Evolutionary conservation across 2,797 vertebrate genomes (phyloP).

Genomic region (Hirundo rustica): DNA sequence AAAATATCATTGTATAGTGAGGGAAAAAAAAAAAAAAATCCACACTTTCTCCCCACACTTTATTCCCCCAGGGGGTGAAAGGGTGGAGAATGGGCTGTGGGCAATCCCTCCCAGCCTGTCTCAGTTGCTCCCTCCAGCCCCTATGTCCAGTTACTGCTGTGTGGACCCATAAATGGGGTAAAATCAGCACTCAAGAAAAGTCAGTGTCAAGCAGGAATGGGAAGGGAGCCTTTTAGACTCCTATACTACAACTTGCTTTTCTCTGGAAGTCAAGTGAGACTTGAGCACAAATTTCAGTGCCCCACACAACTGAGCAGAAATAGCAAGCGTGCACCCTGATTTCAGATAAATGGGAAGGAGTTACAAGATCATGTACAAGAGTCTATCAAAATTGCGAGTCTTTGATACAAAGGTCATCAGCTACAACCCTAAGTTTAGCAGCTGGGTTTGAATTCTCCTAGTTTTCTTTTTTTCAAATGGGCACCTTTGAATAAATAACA

Average conservation of each 20-base stretch:
- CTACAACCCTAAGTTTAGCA: not conserved
- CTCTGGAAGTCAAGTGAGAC: not conserved
- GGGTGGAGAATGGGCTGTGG: not conserved
- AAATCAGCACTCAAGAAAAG: not conserved
- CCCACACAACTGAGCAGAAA: not conserved
- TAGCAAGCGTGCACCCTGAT: not conserved
- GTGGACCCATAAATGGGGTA: rapidly evolving
- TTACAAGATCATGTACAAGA: not conserved
- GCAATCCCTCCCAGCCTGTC: not conserved
- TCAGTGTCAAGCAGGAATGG: rapidly evolving
- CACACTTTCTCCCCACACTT: not conserved
- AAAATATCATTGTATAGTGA: not conserved
- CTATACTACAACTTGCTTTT: not conserved
- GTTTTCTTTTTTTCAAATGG: not conserved
- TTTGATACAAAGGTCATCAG: not conserved
- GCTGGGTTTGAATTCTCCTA: not conserved
- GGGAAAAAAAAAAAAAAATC: not conserved
- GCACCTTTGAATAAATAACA: not conserved
- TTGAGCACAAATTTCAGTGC: not conserved
- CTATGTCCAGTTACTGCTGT: rapidly evolving
- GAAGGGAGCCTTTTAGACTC: not conserved
- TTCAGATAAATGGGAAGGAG: not conserved
- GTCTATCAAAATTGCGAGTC: not conserved
- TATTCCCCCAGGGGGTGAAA: not conserved
- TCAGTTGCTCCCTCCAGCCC: not conserved